Conservation (phyloP, 2,797 vertebrate species). For the Gorsachius magnificus region DNA sequence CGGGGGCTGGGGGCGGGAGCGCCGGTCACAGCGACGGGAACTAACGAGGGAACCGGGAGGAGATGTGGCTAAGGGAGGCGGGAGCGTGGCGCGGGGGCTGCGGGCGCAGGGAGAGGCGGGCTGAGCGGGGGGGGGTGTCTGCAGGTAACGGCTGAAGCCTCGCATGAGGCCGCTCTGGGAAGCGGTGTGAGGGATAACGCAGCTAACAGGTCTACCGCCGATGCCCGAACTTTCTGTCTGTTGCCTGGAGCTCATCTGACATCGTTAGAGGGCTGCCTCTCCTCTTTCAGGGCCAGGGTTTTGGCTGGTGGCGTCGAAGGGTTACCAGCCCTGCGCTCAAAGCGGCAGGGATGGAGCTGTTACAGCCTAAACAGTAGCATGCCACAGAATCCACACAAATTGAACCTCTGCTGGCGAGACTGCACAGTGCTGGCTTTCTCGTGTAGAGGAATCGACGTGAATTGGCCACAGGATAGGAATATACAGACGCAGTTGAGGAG, state of each 20-base stretch:
- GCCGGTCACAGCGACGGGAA: not conserved
- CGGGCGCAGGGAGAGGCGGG: not conserved
- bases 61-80: not conserved
- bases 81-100: not conserved
- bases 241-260: not conserved
- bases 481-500: not conserved
- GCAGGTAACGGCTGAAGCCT: not conserved
- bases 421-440: not conserved
- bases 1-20: not conserved
- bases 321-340: not conserved
- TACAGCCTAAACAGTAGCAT: not conserved
- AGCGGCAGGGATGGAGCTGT: not conserved
- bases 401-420: not conserved
- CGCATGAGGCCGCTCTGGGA: not conserved
- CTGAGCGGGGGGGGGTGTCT: not conserved
- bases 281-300: not conserved
- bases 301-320: not conserved
- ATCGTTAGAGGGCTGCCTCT: not conserved
- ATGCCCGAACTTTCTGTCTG: not conserved
- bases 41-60: fast-evolving
- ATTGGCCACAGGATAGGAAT: not conserved
- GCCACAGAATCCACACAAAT: not conserved
- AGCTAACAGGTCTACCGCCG: not conserved
- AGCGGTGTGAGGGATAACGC: not conserved
- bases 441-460: not conserved